These are phyloP conservation scores for Hystrix brachyura DNA, from an alignment of 2,113 vertebrate genomes.

Conservation along the genomic window DNA sequence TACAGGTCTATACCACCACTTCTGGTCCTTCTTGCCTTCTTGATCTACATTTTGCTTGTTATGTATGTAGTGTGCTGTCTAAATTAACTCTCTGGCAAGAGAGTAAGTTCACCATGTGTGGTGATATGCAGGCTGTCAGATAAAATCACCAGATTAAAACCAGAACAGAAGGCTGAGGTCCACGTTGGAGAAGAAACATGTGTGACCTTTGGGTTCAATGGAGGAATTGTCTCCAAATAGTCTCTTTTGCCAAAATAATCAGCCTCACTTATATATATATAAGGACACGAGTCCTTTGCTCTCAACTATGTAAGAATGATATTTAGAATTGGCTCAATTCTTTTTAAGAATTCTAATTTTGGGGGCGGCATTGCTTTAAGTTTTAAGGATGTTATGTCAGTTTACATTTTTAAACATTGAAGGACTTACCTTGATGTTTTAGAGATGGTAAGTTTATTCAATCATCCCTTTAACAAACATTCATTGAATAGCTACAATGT, in stretches of 20 bases:
- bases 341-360: slow-evolving; percentile 59
- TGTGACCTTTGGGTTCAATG: slow-evolving; percentile 49
- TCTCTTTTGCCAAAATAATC: slow-evolving; percentile 51
- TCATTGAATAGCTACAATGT: neutral
- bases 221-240: slow-evolving; percentile 58
- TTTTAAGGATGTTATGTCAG: neutral
- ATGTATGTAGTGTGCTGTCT: neutral
- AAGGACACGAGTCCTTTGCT: slow-evolving; percentile 69
- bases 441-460: neutral
- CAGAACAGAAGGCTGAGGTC: slow-evolving; percentile 46
- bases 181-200: slow-evolving; percentile 36
- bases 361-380: slow-evolving; percentile 25
- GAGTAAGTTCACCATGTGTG: slow-evolving; percentile 6
- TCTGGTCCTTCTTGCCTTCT: neutral
- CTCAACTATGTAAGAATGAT: slow-evolving; percentile 35
- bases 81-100: slow-evolving; percentile 36
- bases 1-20: neutral
- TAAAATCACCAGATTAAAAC: slow-evolving; percentile 72
- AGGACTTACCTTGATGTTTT: neutral
- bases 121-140: slow-evolving; percentile 58
- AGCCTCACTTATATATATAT: slow-evolving; percentile 46
- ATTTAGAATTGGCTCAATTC: slow-evolving; percentile 56
- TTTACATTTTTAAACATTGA: slow-evolving; percentile 17
- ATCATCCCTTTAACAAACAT: neutral
- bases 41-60: neutral